Evolutionary conservation across 2,888 invertebrate species (phyloP), one percentile per base, ranked within the genome.

Genomic region (Tineola bisselliella): DNA sequence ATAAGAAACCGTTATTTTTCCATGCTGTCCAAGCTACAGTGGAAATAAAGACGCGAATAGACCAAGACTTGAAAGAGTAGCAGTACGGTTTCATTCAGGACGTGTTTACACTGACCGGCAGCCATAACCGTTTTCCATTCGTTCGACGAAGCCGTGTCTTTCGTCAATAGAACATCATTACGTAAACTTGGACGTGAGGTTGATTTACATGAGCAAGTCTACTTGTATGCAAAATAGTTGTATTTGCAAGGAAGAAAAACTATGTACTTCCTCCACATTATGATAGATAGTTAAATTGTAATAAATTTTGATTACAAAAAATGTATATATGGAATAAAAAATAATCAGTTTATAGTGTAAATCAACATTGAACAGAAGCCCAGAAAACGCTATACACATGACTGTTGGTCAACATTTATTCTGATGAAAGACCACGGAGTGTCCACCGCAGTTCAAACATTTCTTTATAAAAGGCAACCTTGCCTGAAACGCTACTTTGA

Each of bases 121-220:
- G 58, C 58, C 31, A 58, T 58, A 25, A 30, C 56, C 13, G 56
- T 56, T n/a, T 58, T 33, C 31, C 58, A 54, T 54, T 54, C 54
- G 54, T 54, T 54, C 54, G 25, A 18, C 54, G 25, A 54, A 25
- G 54, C 19, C 15, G 12, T 19, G 54, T 33, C 58, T 15, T 56
- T 58, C 62, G 58, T 81, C 79, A 78, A 80, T 81, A 81, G 79
- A 73, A 76, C 79, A 79, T 79, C 78, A 80, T 81, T 81, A 80
- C 72, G 15, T 58, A 25, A 25, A 54, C n/a, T 33, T 58, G 58
- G 31, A 58, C 3, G 33, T 33, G 33, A 31, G 1, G 33, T 15
- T 25, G 3, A n/a, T 58, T 15, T 58, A 58, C 58, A 33, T 13
- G 54, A 1, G 15, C 19, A 58, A 58, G 33, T 58, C 8, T 10